Base-by-base conservation (phyloP, 1,140 invertebrate species). In the Sminthurides bifidus region DNA sequence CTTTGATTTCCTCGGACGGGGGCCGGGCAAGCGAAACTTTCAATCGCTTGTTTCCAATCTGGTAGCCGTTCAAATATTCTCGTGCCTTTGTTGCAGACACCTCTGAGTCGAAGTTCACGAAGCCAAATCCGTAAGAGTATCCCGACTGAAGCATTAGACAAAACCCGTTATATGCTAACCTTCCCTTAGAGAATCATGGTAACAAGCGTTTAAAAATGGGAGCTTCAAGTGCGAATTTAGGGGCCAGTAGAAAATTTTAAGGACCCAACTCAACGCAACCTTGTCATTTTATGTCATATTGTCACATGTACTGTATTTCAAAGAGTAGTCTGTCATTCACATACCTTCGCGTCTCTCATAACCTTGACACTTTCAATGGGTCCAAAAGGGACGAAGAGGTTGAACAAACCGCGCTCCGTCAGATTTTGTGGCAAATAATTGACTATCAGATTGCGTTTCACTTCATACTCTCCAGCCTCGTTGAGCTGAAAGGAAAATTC, bases 121-220 rank as follows among this genome's bases (percentile, higher is more conserved):
- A 96, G 19, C 90, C 92, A 73, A 93, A 96, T 15, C 92, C 92
- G 72, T 89, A 95, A 71, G 88, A 92, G 71, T 95, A 95, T 23
- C 88, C 88, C 72, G 89, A 92, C 77, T 87, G 72, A 43, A 77
- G n/a, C n/a, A n/a, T n/a, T n/a, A n/a, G n/a, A n/a, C n/a, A n/a
- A n/a, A n/a, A n/a, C n/a, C n/a, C n/a, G n/a, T n/a, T n/a, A n/a
- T n/a, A n/a, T n/a, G n/a, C n/a, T n/a, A n/a, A n/a, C n/a, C n/a
- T n/a, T n/a, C n/a, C n/a, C n/a, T n/a, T n/a, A n/a, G n/a, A n/a
- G n/a, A n/a, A n/a, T n/a, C n/a, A n/a, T n/a, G n/a, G n/a, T n/a
- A n/a, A n/a, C n/a, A n/a, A n/a, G n/a, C n/a, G n/a, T n/a, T n/a
- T n/a, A n/a, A n/a, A n/a, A n/a, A n/a, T n/a, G n/a, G n/a, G n/a